Evolutionary conservation across 2,888 invertebrate species (phyloP).

Genomic region (Melinopterus prodromus): DNA sequence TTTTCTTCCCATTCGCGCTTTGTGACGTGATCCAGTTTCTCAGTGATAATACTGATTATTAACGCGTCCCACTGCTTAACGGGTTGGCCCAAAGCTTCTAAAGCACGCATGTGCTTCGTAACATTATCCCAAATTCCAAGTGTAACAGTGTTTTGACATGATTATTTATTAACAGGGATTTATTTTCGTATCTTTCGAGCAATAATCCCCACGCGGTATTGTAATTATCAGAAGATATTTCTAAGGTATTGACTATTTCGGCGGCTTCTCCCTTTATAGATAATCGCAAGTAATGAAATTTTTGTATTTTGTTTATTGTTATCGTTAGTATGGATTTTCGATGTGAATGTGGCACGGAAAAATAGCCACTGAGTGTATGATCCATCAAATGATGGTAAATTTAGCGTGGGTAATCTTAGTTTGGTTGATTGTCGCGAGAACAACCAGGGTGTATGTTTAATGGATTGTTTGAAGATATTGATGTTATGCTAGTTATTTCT

Average conservation of each 20-base stretch:
- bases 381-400: slow-evolving; percentile 34
- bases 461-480: background rate
- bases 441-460: background rate
- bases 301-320: slow-evolving; percentile 32
- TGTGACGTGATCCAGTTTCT: slow-evolving; percentile 40
- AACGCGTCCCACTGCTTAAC: slow-evolving; percentile 44
- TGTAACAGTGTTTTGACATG: slow-evolving; percentile 42
- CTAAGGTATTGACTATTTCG: slow-evolving; percentile 33
- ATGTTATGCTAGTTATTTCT: background rate
- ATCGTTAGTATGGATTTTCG: slow-evolving; percentile 32
- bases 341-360: slow-evolving; percentile 34
- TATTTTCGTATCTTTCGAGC: slow-evolving; percentile 42
- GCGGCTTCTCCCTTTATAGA: slow-evolving; percentile 36
- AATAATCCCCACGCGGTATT: slow-evolving; percentile 34
- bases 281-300: slow-evolving; percentile 36
- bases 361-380: slow-evolving; percentile 33
- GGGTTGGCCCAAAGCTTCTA: slow-evolving; percentile 41
- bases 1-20: slow-evolving; percentile 42
- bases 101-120: slow-evolving; percentile 42
- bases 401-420: slow-evolving; percentile 30
- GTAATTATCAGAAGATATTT: slow-evolving; percentile 34
- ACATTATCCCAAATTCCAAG: slow-evolving; percentile 40
- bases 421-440: background rate
- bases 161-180: slow-evolving; percentile 40
- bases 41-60: slow-evolving; percentile 40